phyloP scores from a whole-genome alignment of 2,888 invertebrate genomes.

The Watsonalla binaria region DNA sequence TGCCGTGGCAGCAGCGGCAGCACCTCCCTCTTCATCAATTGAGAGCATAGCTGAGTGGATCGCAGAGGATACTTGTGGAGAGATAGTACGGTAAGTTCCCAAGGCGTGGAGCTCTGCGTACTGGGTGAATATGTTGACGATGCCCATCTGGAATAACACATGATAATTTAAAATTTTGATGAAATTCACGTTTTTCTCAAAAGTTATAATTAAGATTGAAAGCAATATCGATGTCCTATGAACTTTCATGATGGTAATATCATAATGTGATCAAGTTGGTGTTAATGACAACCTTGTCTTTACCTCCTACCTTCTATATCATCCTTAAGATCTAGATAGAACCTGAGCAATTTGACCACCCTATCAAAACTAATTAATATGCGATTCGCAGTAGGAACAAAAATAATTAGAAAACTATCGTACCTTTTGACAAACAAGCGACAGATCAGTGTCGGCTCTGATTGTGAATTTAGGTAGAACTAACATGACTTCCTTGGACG shows the following conservation, averaged over 20 bases:
- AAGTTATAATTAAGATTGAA: too few species aligned
- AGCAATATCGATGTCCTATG: too few species aligned
- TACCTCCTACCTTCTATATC: too few species aligned
- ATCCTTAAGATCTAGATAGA: too few species aligned
- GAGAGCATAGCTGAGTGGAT: constrained; percentile 71
- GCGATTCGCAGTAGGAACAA: too few species aligned
- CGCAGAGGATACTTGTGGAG: constrained; percentile 61
- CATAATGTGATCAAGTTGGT: too few species aligned
- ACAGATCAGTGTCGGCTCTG: constrained; percentile 54
- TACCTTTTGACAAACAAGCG: constrained; percentile 50
- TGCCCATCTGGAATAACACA: constrained; percentile 58
- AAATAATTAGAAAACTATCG: constrained; percentile 11
- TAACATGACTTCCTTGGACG: constrained; percentile 42
- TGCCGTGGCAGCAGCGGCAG: constrained; percentile 66
- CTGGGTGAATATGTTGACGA: constrained; percentile 57
- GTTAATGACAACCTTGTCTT: too few species aligned
- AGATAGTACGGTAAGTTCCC: constrained; percentile 32
- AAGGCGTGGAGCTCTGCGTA: constrained; percentile 52
- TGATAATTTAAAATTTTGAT: background rate
- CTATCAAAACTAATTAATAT: too few species aligned
- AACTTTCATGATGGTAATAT: too few species aligned
- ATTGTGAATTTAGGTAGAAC: constrained; percentile 67
- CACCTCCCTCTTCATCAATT: constrained; percentile 73
- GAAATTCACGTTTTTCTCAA: too few species aligned
- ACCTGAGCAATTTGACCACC: too few species aligned